Evolutionary conservation across 2,888 invertebrate genomes (phyloP).

Genomic region (Hypomecis punctinalis): DNA sequence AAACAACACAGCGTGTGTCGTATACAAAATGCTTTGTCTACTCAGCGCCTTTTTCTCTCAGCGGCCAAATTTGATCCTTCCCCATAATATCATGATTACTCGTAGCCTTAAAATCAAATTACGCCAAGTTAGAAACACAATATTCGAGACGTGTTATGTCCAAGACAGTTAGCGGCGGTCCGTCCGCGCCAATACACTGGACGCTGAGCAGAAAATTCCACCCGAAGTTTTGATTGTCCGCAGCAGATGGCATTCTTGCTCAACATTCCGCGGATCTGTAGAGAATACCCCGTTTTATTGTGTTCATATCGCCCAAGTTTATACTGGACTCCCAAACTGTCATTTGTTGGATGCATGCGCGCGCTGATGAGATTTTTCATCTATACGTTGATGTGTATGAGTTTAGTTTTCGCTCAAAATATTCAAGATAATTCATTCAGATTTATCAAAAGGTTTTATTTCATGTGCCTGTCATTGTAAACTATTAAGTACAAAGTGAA

Average conservation of each 20-base stretch:
- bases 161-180: conserved; percentile 55
- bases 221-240: conserved; percentile 85
- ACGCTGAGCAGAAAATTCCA: conserved; percentile 83
- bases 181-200: conserved; percentile 72
- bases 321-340: conserved; percentile 67
- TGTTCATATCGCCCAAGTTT: conserved; percentile 75
- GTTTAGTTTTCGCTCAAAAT: not conserved
- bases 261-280: conserved; percentile 74
- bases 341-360: conserved; percentile 52
- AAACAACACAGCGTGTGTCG: too few relatives aligned
- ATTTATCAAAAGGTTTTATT: too few relatives aligned
- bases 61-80: too few relatives aligned
- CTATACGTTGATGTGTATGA: not conserved
- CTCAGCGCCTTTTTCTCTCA: too few relatives aligned
- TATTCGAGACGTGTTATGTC: conserved; percentile 49
- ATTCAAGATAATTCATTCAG: not conserved
- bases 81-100: too few relatives aligned
- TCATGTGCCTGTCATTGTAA: too few relatives aligned
- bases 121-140: conserved; percentile 38
- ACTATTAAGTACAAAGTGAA: too few relatives aligned
- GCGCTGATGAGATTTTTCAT: conserved; percentile 31
- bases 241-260: conserved; percentile 82
- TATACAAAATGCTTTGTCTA: too few relatives aligned
- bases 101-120: conserved; percentile 30
- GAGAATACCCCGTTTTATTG: conserved; percentile 76